Evolutionary conservation across 1,140 invertebrate species (phyloP), one percentile per base, ranked within the genome.

Genomic region (Drosophila micromelanica): DNA sequence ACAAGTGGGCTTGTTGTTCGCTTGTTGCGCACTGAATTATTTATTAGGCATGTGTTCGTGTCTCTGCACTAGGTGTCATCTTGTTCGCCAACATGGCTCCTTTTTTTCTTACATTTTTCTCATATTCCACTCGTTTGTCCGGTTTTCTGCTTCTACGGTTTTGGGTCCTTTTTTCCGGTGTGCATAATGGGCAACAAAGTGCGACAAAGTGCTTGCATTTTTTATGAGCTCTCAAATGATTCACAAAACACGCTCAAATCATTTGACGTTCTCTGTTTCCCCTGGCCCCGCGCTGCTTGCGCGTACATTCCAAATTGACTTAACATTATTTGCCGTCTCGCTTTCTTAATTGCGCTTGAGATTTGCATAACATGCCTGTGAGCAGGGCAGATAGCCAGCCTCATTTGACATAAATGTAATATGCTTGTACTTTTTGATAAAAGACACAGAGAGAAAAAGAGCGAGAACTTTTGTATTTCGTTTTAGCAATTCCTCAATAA

Each of bases 21-120:
- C 84, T 87, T 87, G 84, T 89, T 87, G 84, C 76, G 69, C 84
- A 73, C 76, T 87, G 84, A 87, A 87, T 87, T 89, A 87, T 87
- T 87, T 87, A 87, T 87, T 87, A 89, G 82, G 84, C 84, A 87
- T 87, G 82, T 87, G 82, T 82, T 82, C 64, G 57, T 81, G 84
- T 68, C 84, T 77, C 38, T 76, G 69, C 79, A 89, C 84, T 77
- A 87, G 87, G 82, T 87, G 84, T 85, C 80, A 85, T 84, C 84
- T 85, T 85, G 76, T 61, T 80, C 75, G 67, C 67, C 55, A 42
- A 76, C 80, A 75, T 68, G 49, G 56, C 35, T 52, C 40, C 38
- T 67, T 54, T 52, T 52, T 65, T 52, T 67, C 40, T 65, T 40
- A n/a, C 54, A 59, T 70, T 72, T 52, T 42, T 67, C 52, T 15